A percentile compares a stretch with the other conserved stretches of the same genome.
These are phyloP conservation scores for Eubucco bourcierii DNA, from an alignment of 2,113 vertebrate species.

Conservation along the genomic window DNA sequence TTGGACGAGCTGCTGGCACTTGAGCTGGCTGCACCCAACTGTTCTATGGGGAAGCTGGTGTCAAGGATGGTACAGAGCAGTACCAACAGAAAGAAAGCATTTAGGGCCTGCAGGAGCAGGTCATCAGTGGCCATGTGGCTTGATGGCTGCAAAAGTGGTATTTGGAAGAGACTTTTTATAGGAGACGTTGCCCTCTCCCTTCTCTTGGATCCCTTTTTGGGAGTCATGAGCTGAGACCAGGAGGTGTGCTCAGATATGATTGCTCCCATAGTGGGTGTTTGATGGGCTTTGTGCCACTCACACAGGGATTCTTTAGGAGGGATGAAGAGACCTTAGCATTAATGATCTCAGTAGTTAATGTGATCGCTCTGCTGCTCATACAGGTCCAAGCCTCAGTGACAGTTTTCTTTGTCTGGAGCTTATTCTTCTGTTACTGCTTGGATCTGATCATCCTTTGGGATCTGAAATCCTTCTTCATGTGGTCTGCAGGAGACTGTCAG, in stretches of 20 bases:
- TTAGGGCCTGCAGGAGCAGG: neutral
- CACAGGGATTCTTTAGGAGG: accelerated
- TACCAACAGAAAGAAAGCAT: accelerated
- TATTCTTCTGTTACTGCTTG: neutral
- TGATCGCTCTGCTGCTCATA: accelerated
- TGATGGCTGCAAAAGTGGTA: neutral
- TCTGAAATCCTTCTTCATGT: neutral
- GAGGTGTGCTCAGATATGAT: accelerated
- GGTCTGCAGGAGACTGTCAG: neutral
- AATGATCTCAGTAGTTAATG: neutral
- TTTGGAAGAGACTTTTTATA: neutral
- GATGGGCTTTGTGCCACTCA: accelerated
- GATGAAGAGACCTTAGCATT: accelerated
- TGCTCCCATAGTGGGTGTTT: accelerated
- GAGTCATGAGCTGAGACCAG: neutral
- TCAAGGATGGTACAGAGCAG: neutral
- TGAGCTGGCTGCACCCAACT: accelerated
- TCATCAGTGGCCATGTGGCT: neutral
- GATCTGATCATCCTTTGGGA: neutral
- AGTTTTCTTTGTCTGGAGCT: neutral
- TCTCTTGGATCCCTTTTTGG: accelerated
- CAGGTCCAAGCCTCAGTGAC: neutral
- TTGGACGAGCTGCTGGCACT: accelerated
- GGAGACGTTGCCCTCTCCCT: no score
- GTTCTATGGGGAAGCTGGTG: accelerated